These are phyloP conservation scores for Platalea minor DNA, from an alignment of 2,797 vertebrate species.

Conservation along the genomic window DNA sequence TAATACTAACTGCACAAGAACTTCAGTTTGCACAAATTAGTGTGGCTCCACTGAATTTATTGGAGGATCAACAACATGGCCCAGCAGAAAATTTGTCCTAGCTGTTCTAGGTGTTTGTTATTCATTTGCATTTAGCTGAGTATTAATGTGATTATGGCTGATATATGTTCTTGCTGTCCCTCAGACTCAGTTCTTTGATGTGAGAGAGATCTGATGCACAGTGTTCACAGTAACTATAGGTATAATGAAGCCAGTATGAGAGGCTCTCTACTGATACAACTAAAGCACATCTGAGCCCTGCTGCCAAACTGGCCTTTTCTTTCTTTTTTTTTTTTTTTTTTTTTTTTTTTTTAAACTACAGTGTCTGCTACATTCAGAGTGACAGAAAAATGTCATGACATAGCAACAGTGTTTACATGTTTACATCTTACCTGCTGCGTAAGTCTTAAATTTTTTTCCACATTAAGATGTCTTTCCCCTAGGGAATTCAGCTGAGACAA, in stretches of 20 bases:
- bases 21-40: background rate
- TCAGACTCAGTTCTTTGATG: background rate
- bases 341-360: background rate
- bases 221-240: background rate
- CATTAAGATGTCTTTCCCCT: background rate
- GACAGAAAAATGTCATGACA: background rate
- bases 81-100: background rate
- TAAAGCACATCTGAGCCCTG: background rate
- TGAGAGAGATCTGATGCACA: background rate
- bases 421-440: background rate
- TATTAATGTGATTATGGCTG: background rate
- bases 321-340: background rate
- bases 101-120: background rate
- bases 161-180: background rate
- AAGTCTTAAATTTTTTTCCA: background rate
- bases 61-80: background rate
- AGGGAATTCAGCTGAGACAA: fast-evolving
- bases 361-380: background rate
- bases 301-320: background rate
- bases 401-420: background rate
- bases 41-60: background rate
- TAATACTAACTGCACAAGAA: background rate
- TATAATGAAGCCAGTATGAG: background rate
- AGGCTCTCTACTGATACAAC: background rate
- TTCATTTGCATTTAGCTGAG: background rate